Percentiles rank a stretch among this genome's conserved stretches.
These are phyloP conservation scores for Taenaris catops DNA, from an alignment of 2,888 invertebrate genomes.

Conservation along the genomic window DNA sequence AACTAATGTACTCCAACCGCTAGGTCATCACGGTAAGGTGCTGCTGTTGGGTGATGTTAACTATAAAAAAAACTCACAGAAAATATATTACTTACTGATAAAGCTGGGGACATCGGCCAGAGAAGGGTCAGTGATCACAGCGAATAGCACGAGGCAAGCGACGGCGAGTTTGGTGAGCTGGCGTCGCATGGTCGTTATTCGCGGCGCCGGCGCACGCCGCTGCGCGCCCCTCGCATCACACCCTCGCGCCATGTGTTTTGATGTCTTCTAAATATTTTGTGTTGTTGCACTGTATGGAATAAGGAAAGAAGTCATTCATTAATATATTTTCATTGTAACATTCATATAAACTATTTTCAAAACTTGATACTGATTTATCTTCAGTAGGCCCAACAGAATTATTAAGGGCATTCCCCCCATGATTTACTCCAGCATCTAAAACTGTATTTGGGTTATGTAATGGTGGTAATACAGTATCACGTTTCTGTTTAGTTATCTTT, in stretches of 20 bases:
- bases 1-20: too few relatives aligned
- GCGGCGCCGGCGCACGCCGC: conserved; percentile 70
- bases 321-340: conserved; percentile 89
- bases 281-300: conserved; percentile 83
- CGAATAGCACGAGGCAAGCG: conserved; percentile 44
- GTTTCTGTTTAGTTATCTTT: conserved; percentile 35
- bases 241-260: conserved; percentile 66
- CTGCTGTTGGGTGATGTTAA: too few relatives aligned
- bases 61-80: too few relatives aligned
- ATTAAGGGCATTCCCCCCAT: conserved; percentile 86
- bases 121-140: conserved; percentile 34
- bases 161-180: conserved; percentile 49
- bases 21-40: too few relatives aligned
- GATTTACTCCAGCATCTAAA: conserved; percentile 86
- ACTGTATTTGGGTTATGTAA: conserved; percentile 72
- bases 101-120: conserved; percentile 44
- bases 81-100: conserved; percentile 45
- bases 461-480: conserved; percentile 44
- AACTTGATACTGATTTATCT: conserved; percentile 89
- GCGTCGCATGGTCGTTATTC: conserved; percentile 72
- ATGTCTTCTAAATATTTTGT: conserved; percentile 84
- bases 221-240: conserved; percentile 68
- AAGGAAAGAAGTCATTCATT: conserved; percentile 85
- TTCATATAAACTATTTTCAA: conserved; percentile 86
- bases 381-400: conserved; percentile 63